Evolutionary conservation across 2,888 invertebrate genomes (phyloP).

Genomic region (Mycalesis mineus): DNA sequence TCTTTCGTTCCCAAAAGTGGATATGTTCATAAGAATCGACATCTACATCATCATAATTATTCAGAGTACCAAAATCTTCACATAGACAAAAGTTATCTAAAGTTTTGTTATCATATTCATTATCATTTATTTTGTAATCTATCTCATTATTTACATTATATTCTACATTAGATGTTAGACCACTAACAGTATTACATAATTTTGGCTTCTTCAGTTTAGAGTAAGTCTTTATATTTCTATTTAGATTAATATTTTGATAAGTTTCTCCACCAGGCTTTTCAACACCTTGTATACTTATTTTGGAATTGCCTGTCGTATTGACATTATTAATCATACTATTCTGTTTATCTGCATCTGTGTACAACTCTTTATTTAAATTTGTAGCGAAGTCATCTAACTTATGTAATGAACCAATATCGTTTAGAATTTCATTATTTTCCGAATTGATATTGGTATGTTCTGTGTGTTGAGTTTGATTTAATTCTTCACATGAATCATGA

Average conservation of each 20-base stretch:
- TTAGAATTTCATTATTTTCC: neutral
- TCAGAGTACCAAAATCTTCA: constrained; percentile 55
- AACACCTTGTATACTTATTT: constrained; percentile 55
- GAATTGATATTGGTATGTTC: neutral
- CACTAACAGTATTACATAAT: neutral
- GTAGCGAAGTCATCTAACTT: constrained; percentile 1
- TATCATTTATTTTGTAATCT: constrained; percentile 18
- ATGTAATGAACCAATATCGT: neutral
- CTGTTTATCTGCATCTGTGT: constrained; percentile 1
- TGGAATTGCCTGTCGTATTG: constrained; percentile 38
- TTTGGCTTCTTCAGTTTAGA: constrained; percentile 32
- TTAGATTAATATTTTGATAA: constrained; percentile 10
- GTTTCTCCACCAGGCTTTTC: constrained; percentile 59
- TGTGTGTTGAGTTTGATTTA: neutral
- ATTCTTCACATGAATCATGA: neutral
- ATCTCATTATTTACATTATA: constrained; percentile 27
- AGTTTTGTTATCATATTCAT: constrained; percentile 21
- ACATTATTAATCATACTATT: constrained; percentile 19
- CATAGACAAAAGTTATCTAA: constrained; percentile 50
- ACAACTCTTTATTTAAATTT: neutral
- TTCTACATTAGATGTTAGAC: constrained; percentile 6
- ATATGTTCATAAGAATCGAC: constrained; percentile 51
- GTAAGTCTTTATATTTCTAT: constrained; percentile 43
- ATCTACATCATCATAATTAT: constrained; percentile 40
- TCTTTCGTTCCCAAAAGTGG: constrained; percentile 49